Percentiles rank a stretch among this genome's conserved stretches.
Evolutionary conservation across 2,113 vertebrate species (phyloP).

Genomic region (Siniperca chuatsi): DNA sequence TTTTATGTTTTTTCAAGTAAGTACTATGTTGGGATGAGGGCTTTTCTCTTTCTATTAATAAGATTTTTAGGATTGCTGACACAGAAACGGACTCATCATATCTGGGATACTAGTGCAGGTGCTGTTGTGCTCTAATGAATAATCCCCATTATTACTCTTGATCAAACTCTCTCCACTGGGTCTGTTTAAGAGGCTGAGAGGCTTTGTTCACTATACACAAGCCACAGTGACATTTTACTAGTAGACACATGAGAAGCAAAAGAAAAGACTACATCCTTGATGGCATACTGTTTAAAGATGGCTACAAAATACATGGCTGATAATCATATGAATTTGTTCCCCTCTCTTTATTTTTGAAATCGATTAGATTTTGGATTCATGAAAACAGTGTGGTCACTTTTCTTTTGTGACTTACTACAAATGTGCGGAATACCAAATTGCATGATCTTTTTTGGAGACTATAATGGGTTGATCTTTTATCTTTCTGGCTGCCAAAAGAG

Average conservation of each 20-base stretch:
- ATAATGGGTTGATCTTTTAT: conserved; percentile 16
- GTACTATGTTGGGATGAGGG: too few relatives aligned
- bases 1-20: not conserved
- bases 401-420: conserved; percentile 13
- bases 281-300: conserved; percentile 1
- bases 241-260: not conserved
- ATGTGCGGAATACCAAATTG: not conserved
- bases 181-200: conserved; percentile 24
- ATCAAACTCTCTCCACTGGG: conserved; percentile 17
- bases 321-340: not conserved
- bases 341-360: not conserved
- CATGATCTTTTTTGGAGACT: not conserved
- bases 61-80: not conserved
- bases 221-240: conserved; percentile 6
- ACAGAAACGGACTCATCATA: not conserved
- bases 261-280: not conserved
- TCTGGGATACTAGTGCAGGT: not conserved
- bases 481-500: conserved; percentile 13
- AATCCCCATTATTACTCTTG: not conserved
- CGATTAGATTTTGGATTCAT: not conserved
- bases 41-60: not conserved
- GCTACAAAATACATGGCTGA: not conserved
- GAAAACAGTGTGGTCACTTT: not conserved
- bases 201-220: not conserved
- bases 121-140: not conserved